Evolutionary conservation across 1,140 invertebrate genomes (phyloP).

Genomic region (Chelonus insularis): DNA sequence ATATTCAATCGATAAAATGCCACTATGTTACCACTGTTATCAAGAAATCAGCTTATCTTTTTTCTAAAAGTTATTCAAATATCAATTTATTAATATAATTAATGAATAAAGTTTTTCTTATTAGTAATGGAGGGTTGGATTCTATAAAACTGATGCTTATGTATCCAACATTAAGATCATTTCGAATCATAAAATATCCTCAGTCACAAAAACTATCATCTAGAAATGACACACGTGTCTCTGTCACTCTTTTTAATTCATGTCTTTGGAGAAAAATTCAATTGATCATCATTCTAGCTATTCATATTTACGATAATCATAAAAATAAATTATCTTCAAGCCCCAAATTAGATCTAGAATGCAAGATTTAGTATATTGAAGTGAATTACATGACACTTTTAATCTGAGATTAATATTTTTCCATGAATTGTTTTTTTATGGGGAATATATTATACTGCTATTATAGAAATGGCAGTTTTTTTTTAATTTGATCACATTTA

Average conservation of each 20-base stretch:
- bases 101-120: background rate
- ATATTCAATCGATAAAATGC: constrained; percentile 7
- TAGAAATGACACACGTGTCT: background rate
- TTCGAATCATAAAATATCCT: constrained; percentile 54
- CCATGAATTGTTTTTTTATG: no score
- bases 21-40: no score
- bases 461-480: no score
- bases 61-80: constrained; percentile 16
- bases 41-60: no score
- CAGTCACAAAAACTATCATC: constrained; percentile 31
- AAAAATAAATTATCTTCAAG: no score
- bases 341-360: no score
- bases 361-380: no score
- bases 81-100: background rate
- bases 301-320: no score
- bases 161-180: constrained; percentile 25
- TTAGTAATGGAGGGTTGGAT: constrained; percentile 11
- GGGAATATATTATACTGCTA: no score
- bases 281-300: background rate
- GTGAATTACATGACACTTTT: no score
- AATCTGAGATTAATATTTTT: no score
- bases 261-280: background rate
- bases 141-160: background rate
- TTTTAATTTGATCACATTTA: no score
- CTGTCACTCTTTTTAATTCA: background rate